A percentile compares a stretch with the other conserved stretches of the same genome.
These are phyloP conservation scores for Rhogogaster chlorosoma DNA, from an alignment of 2,888 invertebrate genomes.

Conservation along the genomic window DNA sequence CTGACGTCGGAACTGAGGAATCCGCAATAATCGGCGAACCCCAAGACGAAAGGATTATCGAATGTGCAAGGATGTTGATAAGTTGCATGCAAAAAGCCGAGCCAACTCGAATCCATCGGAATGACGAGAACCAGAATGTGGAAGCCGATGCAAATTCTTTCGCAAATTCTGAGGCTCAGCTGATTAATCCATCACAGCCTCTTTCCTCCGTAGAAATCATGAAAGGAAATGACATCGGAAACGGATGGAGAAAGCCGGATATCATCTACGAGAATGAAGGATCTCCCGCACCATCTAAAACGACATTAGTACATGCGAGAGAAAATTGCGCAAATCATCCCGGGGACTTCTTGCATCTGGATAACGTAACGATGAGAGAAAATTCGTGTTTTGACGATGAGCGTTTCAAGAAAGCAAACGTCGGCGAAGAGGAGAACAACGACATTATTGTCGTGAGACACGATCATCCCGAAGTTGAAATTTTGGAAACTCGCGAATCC, in stretches of 20 bases:
- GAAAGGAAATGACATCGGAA: background rate
- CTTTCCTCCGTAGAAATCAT: background rate
- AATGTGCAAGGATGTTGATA: background rate
- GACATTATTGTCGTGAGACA: background rate
- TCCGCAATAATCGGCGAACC: background rate
- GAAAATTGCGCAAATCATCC: background rate
- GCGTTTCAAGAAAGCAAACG: background rate
- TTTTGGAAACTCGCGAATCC: conserved; percentile 10
- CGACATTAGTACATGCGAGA: background rate
- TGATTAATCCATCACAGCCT: background rate
- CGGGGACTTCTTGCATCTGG: background rate
- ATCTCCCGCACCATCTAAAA: background rate
- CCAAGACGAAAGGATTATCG: background rate
- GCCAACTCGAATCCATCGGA: background rate
- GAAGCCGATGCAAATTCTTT: background rate
- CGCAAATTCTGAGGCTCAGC: background rate
- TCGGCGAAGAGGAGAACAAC: background rate
- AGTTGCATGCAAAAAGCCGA: background rate
- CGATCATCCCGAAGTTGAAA: conserved; percentile 31
- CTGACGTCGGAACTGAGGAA: background rate
- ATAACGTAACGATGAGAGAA: background rate
- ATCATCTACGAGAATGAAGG: background rate
- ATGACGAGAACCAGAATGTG: background rate
- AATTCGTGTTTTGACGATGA: conserved; percentile 1
- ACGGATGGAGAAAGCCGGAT: background rate